A percentile compares a stretch with the other conserved stretches of the same genome.
phyloP scores from a whole-genome alignment of 1,140 invertebrate species.

The Mycetomoellerius zeteki region DNA sequence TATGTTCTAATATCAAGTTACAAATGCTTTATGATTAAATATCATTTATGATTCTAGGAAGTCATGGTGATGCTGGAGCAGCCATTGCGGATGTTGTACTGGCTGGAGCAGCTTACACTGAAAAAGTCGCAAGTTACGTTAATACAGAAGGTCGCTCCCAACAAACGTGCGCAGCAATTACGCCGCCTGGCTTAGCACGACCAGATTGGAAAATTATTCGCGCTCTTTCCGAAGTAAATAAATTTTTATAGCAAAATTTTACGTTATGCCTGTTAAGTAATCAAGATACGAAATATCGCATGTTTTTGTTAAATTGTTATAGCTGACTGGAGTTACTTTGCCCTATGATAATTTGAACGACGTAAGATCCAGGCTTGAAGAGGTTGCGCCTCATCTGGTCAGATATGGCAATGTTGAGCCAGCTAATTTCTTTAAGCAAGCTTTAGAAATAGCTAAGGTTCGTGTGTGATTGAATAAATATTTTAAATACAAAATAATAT shows the following conservation, averaged over 20 bases:
- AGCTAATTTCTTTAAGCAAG: conserved; percentile 94
- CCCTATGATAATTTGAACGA: conserved; percentile 97
- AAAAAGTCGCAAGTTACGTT: conserved; percentile 98
- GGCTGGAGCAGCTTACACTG: conserved; percentile 99
- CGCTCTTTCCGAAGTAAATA: conserved; percentile 92
- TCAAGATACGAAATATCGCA: conserved; percentile 3
- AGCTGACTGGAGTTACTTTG: conserved; percentile 93
- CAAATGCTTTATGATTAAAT: not conserved
- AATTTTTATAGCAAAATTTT: not conserved
- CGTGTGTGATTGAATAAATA: conserved; percentile 63
- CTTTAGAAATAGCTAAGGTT: conserved; percentile 90
- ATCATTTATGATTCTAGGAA: conserved; percentile 88
- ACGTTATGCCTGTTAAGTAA: not conserved
- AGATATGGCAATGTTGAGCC: conserved; percentile 94
- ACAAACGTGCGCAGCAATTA: conserved; percentile 96
- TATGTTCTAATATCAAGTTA: conserved; percentile 12
- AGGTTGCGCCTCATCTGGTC: conserved; percentile 96
- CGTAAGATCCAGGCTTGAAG: conserved; percentile 93
- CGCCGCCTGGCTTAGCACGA: conserved; percentile 96
- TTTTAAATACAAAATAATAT: not conserved
- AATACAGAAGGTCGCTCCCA: conserved; percentile 99
- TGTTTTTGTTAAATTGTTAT: conserved; percentile 86
- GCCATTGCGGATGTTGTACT: conserved; percentile 97
- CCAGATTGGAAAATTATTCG: conserved; percentile 99
- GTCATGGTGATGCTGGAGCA: conserved; percentile 98